Base-by-base conservation (phyloP, 37 sponge, comb jelly and placozoan species). In the Corticium candelabrum region DNA sequence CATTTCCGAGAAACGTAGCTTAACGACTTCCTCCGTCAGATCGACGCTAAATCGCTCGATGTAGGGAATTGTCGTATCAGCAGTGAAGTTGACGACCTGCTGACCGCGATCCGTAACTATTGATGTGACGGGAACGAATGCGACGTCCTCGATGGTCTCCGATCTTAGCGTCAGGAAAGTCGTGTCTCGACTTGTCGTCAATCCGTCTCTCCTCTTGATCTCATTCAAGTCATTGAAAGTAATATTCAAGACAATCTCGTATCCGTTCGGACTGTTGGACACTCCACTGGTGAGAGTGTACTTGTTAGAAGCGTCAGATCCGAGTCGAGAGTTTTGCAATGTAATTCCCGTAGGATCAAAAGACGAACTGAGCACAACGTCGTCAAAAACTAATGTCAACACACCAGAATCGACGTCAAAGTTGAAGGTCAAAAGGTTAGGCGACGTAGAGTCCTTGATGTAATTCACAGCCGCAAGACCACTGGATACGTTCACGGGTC, bases 1-100 rank as follows among this genome's bases (percentile, higher is more conserved):
- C 33, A 91, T 84, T 84, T 94, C 95, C 74, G 86, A 84, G 81
- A 94, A 94, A 21, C 68, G 69, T 1, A 94, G 82, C 40, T 84
- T 68, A 2, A 84, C 68, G 30, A 86, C 70, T 27, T 80, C 85
- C 7, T 5, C 34, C 35, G 76, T 83, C 15, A 92, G 57, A 74
- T 88, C 72, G 41, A 94, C 39, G 37, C 87, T 82, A 68, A 88
- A 94, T 1, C 56, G 56, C 4, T 67, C 79, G 34, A 94, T 74
- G 35, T 50, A 11, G 38, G 95, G 95, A 39, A 80, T 67, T 0
- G 91, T 94, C 34, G 83, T 71, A 57, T 94, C 95, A 32, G 82
- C 68, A 39, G 79, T 88, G 82, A 84, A 90, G 31, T 69, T 78
- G 0, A 41, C 57, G 27, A 76, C 91, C 38, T 79, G 76, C 3